Percentiles rank a stretch among this genome's conserved stretches.
Evolutionary conservation across 2,888 invertebrate species (phyloP).

Genomic region (Ophion obscuratus): DNA sequence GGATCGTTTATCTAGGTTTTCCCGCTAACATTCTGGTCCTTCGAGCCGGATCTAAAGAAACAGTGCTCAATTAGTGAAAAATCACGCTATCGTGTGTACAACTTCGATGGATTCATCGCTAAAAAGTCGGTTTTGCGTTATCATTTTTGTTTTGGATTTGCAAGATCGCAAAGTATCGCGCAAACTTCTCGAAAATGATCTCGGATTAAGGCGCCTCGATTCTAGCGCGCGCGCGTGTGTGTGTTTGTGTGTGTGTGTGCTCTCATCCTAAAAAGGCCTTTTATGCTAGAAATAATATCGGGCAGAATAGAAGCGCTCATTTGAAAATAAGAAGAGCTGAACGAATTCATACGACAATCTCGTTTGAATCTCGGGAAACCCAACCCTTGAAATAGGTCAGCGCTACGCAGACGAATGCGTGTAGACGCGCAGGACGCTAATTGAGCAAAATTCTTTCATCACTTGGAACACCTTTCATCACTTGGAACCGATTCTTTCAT

Average conservation of each 20-base stretch:
- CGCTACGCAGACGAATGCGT: neutral
- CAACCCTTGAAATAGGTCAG: neutral
- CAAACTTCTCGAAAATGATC: neutral
- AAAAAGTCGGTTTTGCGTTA: neutral
- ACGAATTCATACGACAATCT: neutral
- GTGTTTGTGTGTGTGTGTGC: neutral
- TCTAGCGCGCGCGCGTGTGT: neutral
- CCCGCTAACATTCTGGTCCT: too few relatives aligned
- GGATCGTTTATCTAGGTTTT: too few relatives aligned
- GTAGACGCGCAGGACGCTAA: neutral
- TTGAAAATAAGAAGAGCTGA: neutral
- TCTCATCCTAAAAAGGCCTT: neutral
- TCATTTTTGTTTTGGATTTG: neutral
- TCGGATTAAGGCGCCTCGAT: neutral
- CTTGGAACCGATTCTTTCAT: too few relatives aligned
- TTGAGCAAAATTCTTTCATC: slow-evolving; percentile 17
- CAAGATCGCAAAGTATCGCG: slow-evolving; percentile 5
- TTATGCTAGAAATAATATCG: neutral
- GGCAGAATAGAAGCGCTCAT: neutral
- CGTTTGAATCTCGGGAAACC: neutral
- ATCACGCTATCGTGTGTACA: neutral
- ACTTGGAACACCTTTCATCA: neutral
- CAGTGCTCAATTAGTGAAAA: too few relatives aligned
- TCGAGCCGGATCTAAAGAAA: too few relatives aligned
- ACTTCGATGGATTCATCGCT: neutral